Base-by-base conservation (phyloP, 2,113 vertebrate species). In the Sapayoa aenigma region DNA sequence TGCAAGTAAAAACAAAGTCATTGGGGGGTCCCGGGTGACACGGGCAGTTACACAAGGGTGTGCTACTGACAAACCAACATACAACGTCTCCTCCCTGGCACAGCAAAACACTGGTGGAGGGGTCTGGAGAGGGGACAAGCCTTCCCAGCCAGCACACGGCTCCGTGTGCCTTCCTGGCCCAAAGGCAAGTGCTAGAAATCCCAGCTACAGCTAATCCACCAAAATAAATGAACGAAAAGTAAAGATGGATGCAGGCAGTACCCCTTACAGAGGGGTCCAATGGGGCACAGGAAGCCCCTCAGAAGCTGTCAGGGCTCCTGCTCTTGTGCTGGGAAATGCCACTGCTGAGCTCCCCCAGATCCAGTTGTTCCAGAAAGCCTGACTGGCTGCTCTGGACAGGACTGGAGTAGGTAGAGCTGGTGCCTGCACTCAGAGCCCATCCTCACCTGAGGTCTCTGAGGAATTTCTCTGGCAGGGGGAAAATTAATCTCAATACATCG, bases 91-190 rank as follows among this genome's bases (percentile, higher is more conserved):
- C 35, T 73, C 67, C 59, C 89, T 1, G 0, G 33, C 68, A 13
- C 0, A 1, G 28, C 67, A 33, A 46, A 72, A 16, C 8, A 9
- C 49, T 15, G 0, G 12, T 0, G 22, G 37, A 42, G 59, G 65
- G 62, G 17, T 33, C 53, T 65, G 17, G 33, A 44, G 24, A 27
- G 33, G 39, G 58, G 58, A 63, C 3, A 28, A 92, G 21, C 84
- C 52, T 81, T 89, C 73, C 42, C 5, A 3, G 33, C 14, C 0
- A 0, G 27, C 8, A 14, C 44, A 9, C 5, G 20, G 69, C 41
- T 66, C 63, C 0, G 0, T 14, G 39, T 33, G 73, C 50, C 4
- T 1, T 17, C 69, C 66, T 87, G 31, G 69, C 69, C 89, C 24
- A 9, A 60, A 76, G 56, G 27, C 28, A 31, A 73, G 71, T 5